Conservation (phyloP, 2,888 invertebrate genomes). For the Clepsis dumicolana region DNA sequence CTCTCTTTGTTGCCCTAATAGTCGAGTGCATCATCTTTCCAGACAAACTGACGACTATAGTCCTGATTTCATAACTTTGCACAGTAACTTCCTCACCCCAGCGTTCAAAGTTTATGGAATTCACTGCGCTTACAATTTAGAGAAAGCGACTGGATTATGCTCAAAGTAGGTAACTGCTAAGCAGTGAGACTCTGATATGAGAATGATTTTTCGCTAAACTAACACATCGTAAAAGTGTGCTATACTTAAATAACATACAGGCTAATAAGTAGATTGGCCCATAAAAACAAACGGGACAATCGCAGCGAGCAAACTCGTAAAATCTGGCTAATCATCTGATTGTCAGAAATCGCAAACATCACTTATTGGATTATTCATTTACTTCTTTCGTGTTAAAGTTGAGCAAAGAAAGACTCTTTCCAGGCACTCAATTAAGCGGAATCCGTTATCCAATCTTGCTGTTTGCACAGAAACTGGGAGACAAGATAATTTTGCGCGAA, state of each 20-base stretch:
- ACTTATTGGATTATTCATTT: conserved; percentile 18
- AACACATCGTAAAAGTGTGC: not conserved
- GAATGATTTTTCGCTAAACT: not conserved
- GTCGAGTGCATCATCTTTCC: not conserved
- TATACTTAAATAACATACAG: not conserved
- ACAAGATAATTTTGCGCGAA: conserved; percentile 27
- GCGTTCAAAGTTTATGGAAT: not conserved
- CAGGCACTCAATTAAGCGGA: conserved; percentile 25
- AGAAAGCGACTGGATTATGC: not conserved
- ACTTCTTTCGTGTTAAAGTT: not conserved
- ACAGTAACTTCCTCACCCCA: not conserved
- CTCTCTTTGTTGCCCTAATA: not conserved
- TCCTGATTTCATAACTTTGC: not conserved
- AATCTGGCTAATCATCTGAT: conserved; percentile 4
- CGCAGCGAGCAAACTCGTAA: conserved; percentile 12
- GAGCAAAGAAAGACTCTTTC: not conserved
- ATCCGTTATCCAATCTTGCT: conserved; percentile 33
- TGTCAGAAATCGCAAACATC: not conserved
- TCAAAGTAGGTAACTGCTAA: not conserved
- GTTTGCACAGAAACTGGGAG: conserved; percentile 35
- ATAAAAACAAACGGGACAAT: conserved; percentile 16
- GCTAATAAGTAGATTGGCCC: not conserved
- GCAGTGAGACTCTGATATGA: not conserved
- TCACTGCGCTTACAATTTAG: not conserved
- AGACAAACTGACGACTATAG: not conserved